A percentile compares a stretch with the other conserved stretches of the same genome.
Conservation (phyloP, 92 coral and sea anemone genomes). For the Palythoa caribaeorum region DNA sequence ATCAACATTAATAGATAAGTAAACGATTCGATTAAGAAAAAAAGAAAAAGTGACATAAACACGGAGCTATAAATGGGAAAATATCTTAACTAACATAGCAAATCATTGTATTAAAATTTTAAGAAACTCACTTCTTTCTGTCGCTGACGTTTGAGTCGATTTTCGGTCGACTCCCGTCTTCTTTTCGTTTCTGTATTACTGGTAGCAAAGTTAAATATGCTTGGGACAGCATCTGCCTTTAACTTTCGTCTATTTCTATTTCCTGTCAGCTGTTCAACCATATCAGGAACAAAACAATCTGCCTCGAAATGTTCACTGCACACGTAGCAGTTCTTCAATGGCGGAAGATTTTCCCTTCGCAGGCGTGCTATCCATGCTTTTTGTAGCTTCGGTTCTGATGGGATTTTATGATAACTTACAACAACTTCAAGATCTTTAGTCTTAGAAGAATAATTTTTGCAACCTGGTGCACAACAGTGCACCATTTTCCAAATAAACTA, state of each 20-base stretch:
- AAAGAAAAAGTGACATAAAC: neutral
- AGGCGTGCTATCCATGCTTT: constrained; percentile 19
- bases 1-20: neutral
- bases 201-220: neutral
- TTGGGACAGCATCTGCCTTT: constrained; percentile 17
- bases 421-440: neutral
- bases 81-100: neutral
- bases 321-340: constrained; percentile 14
- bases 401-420: constrained; percentile 19
- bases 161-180: constrained; percentile 1
- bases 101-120: neutral
- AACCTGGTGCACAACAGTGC: constrained; percentile 17
- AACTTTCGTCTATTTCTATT: neutral
- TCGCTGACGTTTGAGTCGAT: constrained; percentile 6
- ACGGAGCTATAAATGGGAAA: neutral
- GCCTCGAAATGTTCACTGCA: constrained; percentile 19
- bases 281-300: neutral
- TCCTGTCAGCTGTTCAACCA: constrained; percentile 2
- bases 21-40: neutral
- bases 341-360: constrained; percentile 12
- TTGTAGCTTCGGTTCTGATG: neutral
- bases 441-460: constrained; percentile 14
- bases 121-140: constrained; percentile 1
- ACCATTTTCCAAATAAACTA: neutral
- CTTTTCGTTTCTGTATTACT: neutral